Evolutionary conservation across 1,140 invertebrate genomes (phyloP).

Genomic region (Cydia amplana): DNA sequence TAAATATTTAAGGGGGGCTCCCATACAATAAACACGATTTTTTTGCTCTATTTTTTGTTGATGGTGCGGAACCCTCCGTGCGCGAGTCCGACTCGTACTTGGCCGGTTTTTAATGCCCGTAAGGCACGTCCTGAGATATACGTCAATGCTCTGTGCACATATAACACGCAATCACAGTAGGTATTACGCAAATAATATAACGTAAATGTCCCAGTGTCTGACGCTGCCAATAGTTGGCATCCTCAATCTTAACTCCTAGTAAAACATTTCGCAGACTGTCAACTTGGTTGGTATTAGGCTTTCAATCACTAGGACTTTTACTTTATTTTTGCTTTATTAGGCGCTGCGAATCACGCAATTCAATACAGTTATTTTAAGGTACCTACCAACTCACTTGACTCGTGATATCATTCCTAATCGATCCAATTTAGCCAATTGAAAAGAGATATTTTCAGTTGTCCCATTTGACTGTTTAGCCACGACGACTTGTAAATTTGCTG

Average conservation of each 20-base stretch:
- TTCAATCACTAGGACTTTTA: not conserved
- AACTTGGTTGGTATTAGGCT: too few species aligned
- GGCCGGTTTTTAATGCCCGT: too few species aligned
- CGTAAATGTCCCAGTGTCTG: not conserved
- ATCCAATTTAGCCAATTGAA: constrained; percentile 27
- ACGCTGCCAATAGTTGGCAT: not conserved
- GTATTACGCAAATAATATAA: not conserved
- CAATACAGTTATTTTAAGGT: constrained; percentile 14
- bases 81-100: too few species aligned
- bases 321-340: constrained; percentile 13
- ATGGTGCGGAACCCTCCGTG: too few species aligned
- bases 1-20: too few species aligned
- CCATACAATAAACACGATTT: too few species aligned
- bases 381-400: not conserved
- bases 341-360: not conserved
- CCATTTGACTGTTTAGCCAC: not conserved
- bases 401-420: constrained; percentile 18
- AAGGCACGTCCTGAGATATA: too few species aligned
- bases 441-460: constrained; percentile 3
- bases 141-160: constrained; percentile 58
- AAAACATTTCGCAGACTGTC: too few species aligned
- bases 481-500: constrained; percentile 7
- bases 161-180: constrained; percentile 52
- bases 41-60: too few species aligned
- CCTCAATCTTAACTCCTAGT: not conserved